Evolutionary conservation across 2,113 vertebrate species (phyloP), one percentile per base, ranked within the genome.

Genomic region (Ctenodactylus gundi): DNA sequence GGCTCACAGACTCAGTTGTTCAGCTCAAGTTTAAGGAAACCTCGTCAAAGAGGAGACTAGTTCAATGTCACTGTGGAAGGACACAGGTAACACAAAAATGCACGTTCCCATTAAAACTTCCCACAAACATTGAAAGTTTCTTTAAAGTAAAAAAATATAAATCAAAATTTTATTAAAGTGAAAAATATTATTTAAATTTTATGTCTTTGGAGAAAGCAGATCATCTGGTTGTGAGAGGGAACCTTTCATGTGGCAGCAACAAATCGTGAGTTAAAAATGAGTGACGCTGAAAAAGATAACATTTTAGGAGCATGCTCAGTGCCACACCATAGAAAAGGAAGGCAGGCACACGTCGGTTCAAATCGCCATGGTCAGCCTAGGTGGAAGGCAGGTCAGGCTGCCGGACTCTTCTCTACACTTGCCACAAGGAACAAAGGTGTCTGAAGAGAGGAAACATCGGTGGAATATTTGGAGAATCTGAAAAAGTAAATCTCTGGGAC

Each of bases 141-240:
- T 78, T 68, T 51, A 41, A 83, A 88, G 17, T 62, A 68, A 93
- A 85, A n/a, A 94, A 15, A 86, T 15, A 53, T 36, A 55, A 94
- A 82, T 76, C 7, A 57, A 88, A 78, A 29, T 90, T 51, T 62
- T 60, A 88, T 62, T 81, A 21, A 77, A 73, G 23, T 82, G 23
- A 82, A 13, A 58, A 92, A 73, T 14, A 73, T 70, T 76, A 81
- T 83, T 93, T 75, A 73, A 62, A 94, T 87, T 25, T 90, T 25
- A 41, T 55, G 90, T 94, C 57, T 91, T 86, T 77, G n/a, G 44
- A 75, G 44, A 49, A 0, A 75, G 44, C 29, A 75, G 44, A 17
- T 34, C 20, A 29, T 75, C 44, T 75, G 72, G 14, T 29, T 75
- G 14, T 75, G 18, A 75, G 29, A 73, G 18, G 29, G 44, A 49